Percentiles rank a stretch among this genome's conserved stretches.
These are phyloP conservation scores for Cynoglossus semilaevis DNA, from an alignment of 2,113 vertebrate species.

Conservation along the genomic window DNA sequence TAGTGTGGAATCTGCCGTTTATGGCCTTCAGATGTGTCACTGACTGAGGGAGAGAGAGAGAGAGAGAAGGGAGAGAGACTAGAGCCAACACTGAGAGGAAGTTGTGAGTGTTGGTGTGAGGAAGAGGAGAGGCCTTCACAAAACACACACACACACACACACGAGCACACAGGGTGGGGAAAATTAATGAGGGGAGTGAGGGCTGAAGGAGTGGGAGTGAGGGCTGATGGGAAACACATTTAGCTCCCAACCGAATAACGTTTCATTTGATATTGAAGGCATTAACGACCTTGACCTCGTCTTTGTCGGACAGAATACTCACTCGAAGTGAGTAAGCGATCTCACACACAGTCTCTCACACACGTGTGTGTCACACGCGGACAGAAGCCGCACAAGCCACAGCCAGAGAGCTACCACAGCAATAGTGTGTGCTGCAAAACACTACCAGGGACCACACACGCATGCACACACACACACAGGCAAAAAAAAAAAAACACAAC, in stretches of 20 bases:
- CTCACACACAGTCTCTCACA: conserved; percentile 21
- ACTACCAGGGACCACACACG: conserved; percentile 78
- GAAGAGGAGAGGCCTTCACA: conserved; percentile 17
- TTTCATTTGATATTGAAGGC: conserved; percentile 67
- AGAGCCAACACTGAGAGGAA: conserved; percentile 4
- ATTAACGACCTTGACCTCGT: conserved; percentile 63
- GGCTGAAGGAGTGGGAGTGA: conserved; percentile 12
- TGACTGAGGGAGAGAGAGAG: conserved; percentile 4
- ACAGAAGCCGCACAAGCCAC: conserved; percentile 62
- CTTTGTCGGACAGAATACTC: conserved; percentile 37
- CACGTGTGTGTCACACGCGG: conserved; percentile 46
- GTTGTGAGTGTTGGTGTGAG: conserved; percentile 38
- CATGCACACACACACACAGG: conserved; percentile 46
- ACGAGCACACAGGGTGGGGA: conserved; percentile 2
- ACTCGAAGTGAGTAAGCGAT: conserved; percentile 11
- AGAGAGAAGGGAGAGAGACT: not conserved
- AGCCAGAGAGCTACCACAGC: conserved; percentile 49
- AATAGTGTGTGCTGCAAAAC: conserved; percentile 59
- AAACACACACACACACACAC: conserved; percentile 15
- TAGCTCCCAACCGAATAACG: conserved; percentile 60
- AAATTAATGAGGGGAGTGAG: not conserved
- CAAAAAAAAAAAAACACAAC: not conserved
- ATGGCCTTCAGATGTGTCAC: conserved; percentile 56
- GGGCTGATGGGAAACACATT: conserved; percentile 54
- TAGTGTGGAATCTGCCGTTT: conserved; percentile 49